phyloP scores from a whole-genome alignment of 2,113 vertebrate genomes.

The Dasyprocta punctata region DNA sequence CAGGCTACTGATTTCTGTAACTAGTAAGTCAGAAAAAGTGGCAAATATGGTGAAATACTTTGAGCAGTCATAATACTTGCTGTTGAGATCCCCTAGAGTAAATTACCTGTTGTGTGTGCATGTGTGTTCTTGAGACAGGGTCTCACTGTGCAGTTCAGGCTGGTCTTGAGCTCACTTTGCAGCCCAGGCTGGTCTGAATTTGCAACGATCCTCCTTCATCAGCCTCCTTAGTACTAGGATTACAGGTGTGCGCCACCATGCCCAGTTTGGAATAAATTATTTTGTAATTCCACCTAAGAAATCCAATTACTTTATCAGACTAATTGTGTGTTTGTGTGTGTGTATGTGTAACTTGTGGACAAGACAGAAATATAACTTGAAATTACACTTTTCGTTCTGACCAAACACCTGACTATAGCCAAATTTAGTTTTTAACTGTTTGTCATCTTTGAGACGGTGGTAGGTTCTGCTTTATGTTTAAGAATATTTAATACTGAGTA shows the following conservation, averaged over 20 bases:
- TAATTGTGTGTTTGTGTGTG: neutral
- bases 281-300: neutral
- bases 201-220: too few species aligned
- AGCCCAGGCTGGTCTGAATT: too few species aligned
- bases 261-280: neutral
- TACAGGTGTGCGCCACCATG: too few species aligned
- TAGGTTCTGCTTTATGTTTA: neutral
- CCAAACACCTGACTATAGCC: neutral
- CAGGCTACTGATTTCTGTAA: neutral
- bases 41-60: neutral
- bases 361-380: neutral
- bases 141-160: too few species aligned
- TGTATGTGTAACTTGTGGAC: neutral
- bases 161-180: too few species aligned
- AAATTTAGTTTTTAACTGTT: neutral
- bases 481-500: neutral
- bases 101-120: neutral
- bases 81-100: neutral
- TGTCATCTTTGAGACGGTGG: neutral
- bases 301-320: neutral
- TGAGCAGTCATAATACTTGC: neutral
- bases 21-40: neutral
- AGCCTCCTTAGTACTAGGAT: too few species aligned
- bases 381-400: neutral
- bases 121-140: too few species aligned